These are phyloP conservation scores for Hartigia nigra DNA, from an alignment of 2,888 invertebrate species.

Conservation along the genomic window DNA sequence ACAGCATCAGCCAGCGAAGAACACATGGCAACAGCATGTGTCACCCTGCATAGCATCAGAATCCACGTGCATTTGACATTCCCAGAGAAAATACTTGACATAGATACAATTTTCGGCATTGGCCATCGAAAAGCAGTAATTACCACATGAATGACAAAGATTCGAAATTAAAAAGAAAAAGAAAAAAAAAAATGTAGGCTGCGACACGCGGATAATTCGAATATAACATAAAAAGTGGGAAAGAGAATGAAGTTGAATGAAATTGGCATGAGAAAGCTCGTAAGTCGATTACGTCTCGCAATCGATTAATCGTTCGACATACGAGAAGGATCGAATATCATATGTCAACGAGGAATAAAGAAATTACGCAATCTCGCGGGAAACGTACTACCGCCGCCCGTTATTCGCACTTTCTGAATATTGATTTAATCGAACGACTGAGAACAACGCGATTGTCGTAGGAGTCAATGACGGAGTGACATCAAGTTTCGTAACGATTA, in stretches of 20 bases:
- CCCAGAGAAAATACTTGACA: not conserved
- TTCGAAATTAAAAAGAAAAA: not conserved
- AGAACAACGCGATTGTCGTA: not conserved
- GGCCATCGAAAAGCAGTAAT: not conserved
- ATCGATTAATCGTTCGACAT: not conserved
- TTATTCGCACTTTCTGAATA: not conserved
- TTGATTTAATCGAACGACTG: not conserved
- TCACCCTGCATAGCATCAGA: conserved; percentile 4
- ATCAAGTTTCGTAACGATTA: not conserved
- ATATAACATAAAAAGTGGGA: too few species aligned
- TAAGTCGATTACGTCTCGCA: too few species aligned
- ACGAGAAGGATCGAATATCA: not conserved
- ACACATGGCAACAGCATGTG: conserved; percentile 43
- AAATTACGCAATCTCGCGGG: rapidly evolving
- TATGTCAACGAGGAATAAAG: not conserved
- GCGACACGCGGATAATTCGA: too few species aligned
- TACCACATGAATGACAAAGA: not conserved
- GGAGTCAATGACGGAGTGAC: not conserved
- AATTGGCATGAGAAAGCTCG: too few species aligned
- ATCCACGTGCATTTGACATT: not conserved
- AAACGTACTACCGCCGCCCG: not conserved
- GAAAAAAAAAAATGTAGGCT: not conserved
- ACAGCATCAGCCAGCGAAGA: conserved; percentile 2
- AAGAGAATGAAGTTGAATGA: too few species aligned
- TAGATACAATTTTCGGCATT: not conserved